Base-by-base conservation (phyloP, 2,797 vertebrate species). In the Streptopelia turtur region DNA sequence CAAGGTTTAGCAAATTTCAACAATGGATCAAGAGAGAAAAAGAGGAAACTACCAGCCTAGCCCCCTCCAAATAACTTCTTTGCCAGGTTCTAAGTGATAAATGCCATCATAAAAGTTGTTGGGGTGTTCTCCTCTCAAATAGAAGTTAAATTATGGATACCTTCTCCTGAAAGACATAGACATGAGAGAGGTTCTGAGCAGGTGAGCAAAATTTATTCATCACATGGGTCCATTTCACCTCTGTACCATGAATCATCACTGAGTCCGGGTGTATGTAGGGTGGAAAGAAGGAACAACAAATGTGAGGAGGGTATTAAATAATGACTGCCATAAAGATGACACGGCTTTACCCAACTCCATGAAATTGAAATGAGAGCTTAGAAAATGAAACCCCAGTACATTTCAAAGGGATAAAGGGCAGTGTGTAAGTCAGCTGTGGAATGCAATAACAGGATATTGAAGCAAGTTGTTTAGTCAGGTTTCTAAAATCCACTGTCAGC, bases 251-350 rank as follows among this genome's bases (percentile, higher is more conserved):
- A 93, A 94, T 95, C 79, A 91, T 80, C 69, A 72, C 35, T 28
- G 35, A 71, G 56, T 53, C 84, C 3, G 3, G 31, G 24, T 89
- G 45, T 75, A 47, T 89, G 85, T 56, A 60, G 81, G 39, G 37
- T 63, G 86, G 91, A 93, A 93, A 89, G 76, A 92, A 91, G 50
- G 50, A 93, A 86, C 76, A 81, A 89, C 69, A 93, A 92, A 88
- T 63, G 47, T 50, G 50, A 86, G 55, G 47, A 94, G 68, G 41
- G 50, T 83, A 81, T 94, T 92, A 96, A 95, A 95, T 89, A 96
- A 87, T 69, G 66, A 78, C 61, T 92, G 28, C 43, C 28, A 65
- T 20, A 81, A 43, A 92, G 59, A 85, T 50, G 55, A 81, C 45
- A 61, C 82, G 83, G 57, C 60, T 96, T 87, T 75, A 94, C 61